Evolutionary conservation across 2,888 invertebrate species (phyloP).

Genomic region (Callosobruchus maculatus): DNA sequence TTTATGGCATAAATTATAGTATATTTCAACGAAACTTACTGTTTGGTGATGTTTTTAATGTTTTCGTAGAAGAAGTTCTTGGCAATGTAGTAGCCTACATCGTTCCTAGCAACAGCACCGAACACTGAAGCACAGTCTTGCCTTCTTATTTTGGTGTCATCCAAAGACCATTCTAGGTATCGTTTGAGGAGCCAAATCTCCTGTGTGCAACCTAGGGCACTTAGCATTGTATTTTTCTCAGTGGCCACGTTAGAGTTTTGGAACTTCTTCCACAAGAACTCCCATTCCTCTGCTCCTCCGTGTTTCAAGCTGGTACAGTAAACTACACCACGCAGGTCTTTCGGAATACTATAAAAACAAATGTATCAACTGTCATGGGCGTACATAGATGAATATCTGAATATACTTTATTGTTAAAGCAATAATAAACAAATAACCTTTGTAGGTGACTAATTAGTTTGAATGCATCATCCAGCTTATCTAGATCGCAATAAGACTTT

Average conservation of each 20-base stretch:
- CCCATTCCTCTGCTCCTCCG: conserved; percentile 84
- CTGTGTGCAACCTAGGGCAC: conserved; percentile 76
- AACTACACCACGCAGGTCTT: conserved; percentile 76
- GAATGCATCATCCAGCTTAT: no score
- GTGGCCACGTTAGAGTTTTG: conserved; percentile 71
- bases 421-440: no score
- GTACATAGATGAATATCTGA: no score
- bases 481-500: no score
- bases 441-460: no score
- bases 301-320: conserved; percentile 83
- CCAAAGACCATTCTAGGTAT: conserved; percentile 73
- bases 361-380: no score
- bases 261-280: conserved; percentile 81
- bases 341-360: conserved; percentile 69
- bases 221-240: conserved; percentile 74
- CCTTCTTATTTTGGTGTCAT: conserved; percentile 74
- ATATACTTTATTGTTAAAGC: no score
- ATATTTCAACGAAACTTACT: conserved; percentile 57
- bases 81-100: conserved; percentile 67
- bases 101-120: conserved; percentile 67
- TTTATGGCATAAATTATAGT: neutral
- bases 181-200: conserved; percentile 78
- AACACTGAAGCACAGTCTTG: conserved; percentile 79
- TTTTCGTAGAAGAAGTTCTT: conserved; percentile 67
- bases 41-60: conserved; percentile 59